Evolutionary conservation across 2,888 invertebrate species (phyloP).

Genomic region (Eudasyphora cyanicolor): DNA sequence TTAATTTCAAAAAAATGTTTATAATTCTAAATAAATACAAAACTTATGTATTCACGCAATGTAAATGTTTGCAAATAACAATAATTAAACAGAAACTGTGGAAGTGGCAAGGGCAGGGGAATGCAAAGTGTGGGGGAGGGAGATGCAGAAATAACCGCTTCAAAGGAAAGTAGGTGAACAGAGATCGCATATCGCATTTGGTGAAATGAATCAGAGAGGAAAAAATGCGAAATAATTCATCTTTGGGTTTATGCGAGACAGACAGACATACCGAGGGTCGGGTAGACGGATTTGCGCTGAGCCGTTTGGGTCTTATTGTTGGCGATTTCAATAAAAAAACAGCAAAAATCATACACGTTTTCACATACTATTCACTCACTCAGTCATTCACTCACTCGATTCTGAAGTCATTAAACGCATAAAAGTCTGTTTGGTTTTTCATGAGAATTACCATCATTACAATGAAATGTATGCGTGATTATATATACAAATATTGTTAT

Average conservation of each 20-base stretch:
- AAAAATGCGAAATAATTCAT: slow-evolving; percentile 21
- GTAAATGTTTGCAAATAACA: slow-evolving; percentile 16
- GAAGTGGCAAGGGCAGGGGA: not conserved
- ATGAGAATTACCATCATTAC: slow-evolving; percentile 42
- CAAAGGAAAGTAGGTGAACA: slow-evolving; percentile 35
- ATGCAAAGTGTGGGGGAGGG: not conserved
- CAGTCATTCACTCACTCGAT: slow-evolving; percentile 19
- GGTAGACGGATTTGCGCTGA: not conserved
- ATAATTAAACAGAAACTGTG: slow-evolving; percentile 15
- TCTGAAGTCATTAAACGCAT: slow-evolving; percentile 62
- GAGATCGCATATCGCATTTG: slow-evolving; percentile 23
- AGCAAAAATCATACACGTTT: slow-evolving; percentile 2
- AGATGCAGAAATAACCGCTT: slow-evolving; percentile 9
- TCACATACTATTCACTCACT: no score
- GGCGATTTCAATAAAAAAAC: slow-evolving; percentile 15
- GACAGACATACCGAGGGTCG: not conserved
- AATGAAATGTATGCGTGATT: slow-evolving; percentile 12
- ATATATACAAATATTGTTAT: no score
- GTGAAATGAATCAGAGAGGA: slow-evolving; percentile 10
- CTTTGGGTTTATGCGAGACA: not conserved
- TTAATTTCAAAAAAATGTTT: not conserved
- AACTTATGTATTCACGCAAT: not conserved
- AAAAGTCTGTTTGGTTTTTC: slow-evolving; percentile 50
- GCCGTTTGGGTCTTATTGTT: not conserved
- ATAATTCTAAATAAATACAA: slow-evolving; percentile 14